A percentile compares a stretch with the other conserved stretches of the same genome.
These are phyloP conservation scores for Stigmatopora argus DNA, from an alignment of 2,113 vertebrate species.

Conservation along the genomic window DNA sequence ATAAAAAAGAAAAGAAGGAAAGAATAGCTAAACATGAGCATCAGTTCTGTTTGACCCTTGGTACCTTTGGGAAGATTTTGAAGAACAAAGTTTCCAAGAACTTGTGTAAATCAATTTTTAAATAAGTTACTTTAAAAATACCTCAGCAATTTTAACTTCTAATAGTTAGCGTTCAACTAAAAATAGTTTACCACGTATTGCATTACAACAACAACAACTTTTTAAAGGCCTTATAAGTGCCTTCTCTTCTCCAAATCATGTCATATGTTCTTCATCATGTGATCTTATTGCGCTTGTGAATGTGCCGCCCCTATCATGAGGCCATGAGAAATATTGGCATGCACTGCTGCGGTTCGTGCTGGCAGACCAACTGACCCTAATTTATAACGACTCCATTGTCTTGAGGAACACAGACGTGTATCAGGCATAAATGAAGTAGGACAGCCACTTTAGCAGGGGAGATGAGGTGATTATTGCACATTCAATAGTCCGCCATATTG, in stretches of 20 bases:
- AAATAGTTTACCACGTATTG: constrained; percentile 44
- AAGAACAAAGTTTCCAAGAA: too few relatives aligned
- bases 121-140: neutral
- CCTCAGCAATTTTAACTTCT: neutral
- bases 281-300: constrained; percentile 6
- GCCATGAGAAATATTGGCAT: constrained; percentile 45
- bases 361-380: constrained; percentile 54
- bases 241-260: neutral
- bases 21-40: neutral
- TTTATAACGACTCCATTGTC: constrained; percentile 66
- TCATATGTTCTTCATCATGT: constrained; percentile 9
- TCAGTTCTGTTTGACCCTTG: too few relatives aligned
- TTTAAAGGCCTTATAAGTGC: neutral
- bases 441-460: constrained; percentile 55
- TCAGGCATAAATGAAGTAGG: constrained; percentile 59
- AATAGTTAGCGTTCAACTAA: constrained; percentile 30
- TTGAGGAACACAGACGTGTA: constrained; percentile 52
- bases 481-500: constrained; percentile 55
- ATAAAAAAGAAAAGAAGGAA: neutral
- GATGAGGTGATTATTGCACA: constrained; percentile 59
- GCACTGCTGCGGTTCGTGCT: constrained; percentile 30
- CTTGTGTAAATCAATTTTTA: too few relatives aligned
- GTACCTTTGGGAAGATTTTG: too few relatives aligned
- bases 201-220: constrained; percentile 17
- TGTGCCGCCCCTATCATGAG: constrained; percentile 27